Evolutionary conservation across 2,888 invertebrate genomes (phyloP).

Genomic region (Rhyacophila evoluta): DNA sequence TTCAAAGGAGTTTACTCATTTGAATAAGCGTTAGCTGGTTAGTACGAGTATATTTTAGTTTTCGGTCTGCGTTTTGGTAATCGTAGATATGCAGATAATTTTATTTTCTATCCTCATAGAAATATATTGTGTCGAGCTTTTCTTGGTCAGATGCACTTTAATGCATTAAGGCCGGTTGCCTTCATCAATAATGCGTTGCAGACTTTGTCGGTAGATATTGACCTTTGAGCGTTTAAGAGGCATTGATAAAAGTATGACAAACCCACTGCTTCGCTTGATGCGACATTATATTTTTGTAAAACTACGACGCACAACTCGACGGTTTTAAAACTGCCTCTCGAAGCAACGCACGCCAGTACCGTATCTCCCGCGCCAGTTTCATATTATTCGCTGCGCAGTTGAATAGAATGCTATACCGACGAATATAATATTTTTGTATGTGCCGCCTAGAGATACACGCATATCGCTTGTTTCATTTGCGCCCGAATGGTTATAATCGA

Average conservation of each 20-base stretch:
- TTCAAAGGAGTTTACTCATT: too few species aligned
- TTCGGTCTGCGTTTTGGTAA: too few species aligned
- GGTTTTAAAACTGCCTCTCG: constrained; percentile 20
- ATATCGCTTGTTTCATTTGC: constrained; percentile 58
- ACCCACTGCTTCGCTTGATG: background rate
- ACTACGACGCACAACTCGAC: constrained; percentile 47
- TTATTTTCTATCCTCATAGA: too few species aligned
- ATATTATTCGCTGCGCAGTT: background rate
- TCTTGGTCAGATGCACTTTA: background rate
- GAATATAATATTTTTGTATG: constrained; percentile 57
- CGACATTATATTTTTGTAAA: constrained; percentile 44
- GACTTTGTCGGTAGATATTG: constrained; percentile 5
- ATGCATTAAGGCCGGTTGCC: background rate
- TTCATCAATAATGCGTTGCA: constrained; percentile 11
- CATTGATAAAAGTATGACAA: constrained; percentile 15
- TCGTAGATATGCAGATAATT: too few species aligned
- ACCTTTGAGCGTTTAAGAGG: constrained; percentile 9
- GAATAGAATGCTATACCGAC: constrained; percentile 55
- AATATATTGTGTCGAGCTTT: background rate
- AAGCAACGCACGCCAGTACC: constrained; percentile 32
- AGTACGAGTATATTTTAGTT: too few species aligned
- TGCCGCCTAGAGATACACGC: constrained; percentile 56
- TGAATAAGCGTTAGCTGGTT: too few species aligned
- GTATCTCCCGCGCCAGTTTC: constrained; percentile 54
- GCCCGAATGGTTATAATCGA: background rate